Conservation (phyloP, 1,140 invertebrate species). For the Maniola jurtina region DNA sequence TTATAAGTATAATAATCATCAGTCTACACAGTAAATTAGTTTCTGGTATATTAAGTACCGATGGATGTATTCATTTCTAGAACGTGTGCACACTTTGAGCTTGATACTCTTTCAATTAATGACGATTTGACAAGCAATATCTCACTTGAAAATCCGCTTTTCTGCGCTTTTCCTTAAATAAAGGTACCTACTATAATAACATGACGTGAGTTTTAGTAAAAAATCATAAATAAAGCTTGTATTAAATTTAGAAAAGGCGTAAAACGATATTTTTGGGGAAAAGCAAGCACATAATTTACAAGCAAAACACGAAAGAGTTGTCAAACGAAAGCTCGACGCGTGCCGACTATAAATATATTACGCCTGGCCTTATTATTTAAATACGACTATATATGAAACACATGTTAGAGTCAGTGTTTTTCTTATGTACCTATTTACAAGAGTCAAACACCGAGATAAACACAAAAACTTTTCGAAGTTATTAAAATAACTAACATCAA, state of each 20-base stretch:
- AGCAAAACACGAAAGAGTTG: conserved; percentile 47
- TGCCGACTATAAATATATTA: conserved; percentile 47
- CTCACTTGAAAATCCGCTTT: neutral
- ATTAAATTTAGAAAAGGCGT: conserved; percentile 45
- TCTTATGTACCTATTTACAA: conserved; percentile 6
- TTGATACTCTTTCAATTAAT: too few relatives aligned
- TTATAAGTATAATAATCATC: conserved; percentile 31
- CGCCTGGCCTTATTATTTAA: conserved; percentile 43
- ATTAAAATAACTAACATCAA: too few relatives aligned
- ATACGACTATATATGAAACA: conserved; percentile 27
- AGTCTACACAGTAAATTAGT: conserved; percentile 25
- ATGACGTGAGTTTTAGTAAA: conserved; percentile 21
- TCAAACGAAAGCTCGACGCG: conserved; percentile 47
- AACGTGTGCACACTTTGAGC: too few relatives aligned
- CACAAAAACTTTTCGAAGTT: too few relatives aligned
- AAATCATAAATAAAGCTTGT: conserved; percentile 40
- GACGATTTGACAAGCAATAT: too few relatives aligned
- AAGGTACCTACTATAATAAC: conserved; percentile 11
- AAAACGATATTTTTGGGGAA: conserved; percentile 43
- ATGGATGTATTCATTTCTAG: too few relatives aligned
- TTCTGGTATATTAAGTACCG: conserved; percentile 10
- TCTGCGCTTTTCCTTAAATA: neutral
- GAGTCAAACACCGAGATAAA: too few relatives aligned
- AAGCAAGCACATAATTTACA: conserved; percentile 45
- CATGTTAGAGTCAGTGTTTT: conserved; percentile 27